These are phyloP conservation scores for Tupaia chinensis DNA, from an alignment of 2,113 vertebrate species.

Conservation along the genomic window DNA sequence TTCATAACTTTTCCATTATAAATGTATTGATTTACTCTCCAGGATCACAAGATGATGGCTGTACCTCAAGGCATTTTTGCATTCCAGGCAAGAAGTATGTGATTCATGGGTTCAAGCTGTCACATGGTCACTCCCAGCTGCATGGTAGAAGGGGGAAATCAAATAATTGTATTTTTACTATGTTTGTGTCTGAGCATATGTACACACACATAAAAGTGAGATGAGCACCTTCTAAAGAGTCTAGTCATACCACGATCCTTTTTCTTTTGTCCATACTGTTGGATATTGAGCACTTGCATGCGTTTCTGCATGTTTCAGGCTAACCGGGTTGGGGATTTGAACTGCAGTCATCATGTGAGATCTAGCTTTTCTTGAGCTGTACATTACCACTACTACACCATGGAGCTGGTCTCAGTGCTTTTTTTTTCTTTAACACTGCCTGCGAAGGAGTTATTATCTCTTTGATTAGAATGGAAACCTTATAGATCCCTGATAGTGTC, in stretches of 20 bases:
- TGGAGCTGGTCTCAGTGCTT: too few species aligned
- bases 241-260: neutral
- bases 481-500: neutral
- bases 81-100: neutral
- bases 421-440: neutral
- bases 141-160: neutral
- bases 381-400: too few species aligned
- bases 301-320: too few species aligned
- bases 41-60: neutral
- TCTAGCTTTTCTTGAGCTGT: too few species aligned
- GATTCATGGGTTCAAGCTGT: neutral
- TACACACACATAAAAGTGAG: too few species aligned
- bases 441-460: neutral
- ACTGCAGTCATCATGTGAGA: too few species aligned
- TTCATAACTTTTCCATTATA: neutral
- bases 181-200: neutral
- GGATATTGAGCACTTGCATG: too few species aligned
- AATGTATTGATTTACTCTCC: neutral
- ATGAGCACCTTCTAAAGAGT: too few species aligned
- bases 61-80: neutral
- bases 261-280: neutral
- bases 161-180: neutral
- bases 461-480: neutral
- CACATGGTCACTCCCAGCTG: neutral
- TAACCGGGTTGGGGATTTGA: too few species aligned